Evolutionary conservation across 2,888 invertebrate species (phyloP).

Genomic region (Congeria kusceri): DNA sequence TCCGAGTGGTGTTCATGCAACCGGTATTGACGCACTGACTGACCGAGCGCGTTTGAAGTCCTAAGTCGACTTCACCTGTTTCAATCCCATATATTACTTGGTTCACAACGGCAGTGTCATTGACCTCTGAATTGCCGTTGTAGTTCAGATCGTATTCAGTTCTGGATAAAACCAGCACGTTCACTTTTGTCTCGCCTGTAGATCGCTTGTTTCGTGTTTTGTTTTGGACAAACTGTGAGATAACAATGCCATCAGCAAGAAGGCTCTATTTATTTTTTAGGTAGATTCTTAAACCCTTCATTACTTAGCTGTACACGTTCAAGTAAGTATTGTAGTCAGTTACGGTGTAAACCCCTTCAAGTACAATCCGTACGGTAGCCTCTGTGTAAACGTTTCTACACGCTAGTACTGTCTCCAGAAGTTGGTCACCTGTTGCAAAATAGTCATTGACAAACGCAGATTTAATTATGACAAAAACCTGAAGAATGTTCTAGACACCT

Average conservation of each 20-base stretch:
- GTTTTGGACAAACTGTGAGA: background rate
- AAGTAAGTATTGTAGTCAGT: no score
- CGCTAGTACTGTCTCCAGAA: background rate
- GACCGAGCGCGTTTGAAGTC: no score
- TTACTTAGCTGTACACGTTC: no score
- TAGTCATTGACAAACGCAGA: slow-evolving; percentile 1
- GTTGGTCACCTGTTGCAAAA: background rate
- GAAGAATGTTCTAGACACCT: background rate
- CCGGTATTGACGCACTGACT: no score
- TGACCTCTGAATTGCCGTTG: background rate
- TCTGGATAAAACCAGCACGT: background rate
- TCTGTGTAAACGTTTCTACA: background rate
- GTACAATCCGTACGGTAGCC: background rate
- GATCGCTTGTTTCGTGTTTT: background rate
- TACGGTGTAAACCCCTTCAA: no score
- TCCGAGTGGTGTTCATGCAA: no score
- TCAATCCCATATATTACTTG: background rate
- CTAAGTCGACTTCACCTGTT: background rate
- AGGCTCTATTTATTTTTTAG: no score
- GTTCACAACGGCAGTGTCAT: background rate
- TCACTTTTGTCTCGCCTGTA: background rate
- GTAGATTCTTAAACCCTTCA: no score
- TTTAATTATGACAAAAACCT: slow-evolving; percentile 17
- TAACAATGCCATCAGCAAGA: background rate
- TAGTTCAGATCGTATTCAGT: background rate